These are phyloP conservation scores for Hermaeophaga mercurialis DNA, from an alignment of 2,888 invertebrate species.

Conservation along the genomic window DNA sequence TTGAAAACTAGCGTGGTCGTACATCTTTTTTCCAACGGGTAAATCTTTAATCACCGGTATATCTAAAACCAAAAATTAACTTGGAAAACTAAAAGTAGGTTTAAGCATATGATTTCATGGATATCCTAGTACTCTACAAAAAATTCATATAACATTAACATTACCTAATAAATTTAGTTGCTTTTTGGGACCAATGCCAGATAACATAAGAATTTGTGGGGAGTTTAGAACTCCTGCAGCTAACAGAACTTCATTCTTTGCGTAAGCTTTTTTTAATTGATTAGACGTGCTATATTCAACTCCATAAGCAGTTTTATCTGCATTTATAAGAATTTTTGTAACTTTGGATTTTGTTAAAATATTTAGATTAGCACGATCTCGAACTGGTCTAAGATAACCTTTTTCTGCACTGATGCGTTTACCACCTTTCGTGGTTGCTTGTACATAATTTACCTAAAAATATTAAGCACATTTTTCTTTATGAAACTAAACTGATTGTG, in stretches of 20 bases:
- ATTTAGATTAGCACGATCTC: conserved; percentile 68
- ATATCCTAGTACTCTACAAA: no score
- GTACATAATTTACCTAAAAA: conserved; percentile 59
- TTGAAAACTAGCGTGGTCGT: conserved; percentile 64
- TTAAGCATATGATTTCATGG: neutral
- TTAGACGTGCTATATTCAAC: conserved; percentile 45
- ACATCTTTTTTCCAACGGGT: conserved; percentile 70
- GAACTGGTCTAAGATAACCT: conserved; percentile 66
- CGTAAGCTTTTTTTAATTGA: conserved; percentile 51
- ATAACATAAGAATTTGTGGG: conserved; percentile 74
- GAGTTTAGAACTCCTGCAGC: conserved; percentile 78
- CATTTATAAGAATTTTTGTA: conserved; percentile 64
- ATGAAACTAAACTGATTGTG: no score
- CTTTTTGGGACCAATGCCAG: conserved; percentile 68
- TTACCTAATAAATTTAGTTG: conserved; percentile 40
- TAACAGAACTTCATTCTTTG: conserved; percentile 63
- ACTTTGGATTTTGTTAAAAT: conserved; percentile 65
- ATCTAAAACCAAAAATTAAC: conserved; percentile 49
- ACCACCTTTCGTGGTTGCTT: conserved; percentile 65
- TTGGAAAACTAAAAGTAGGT: no score
- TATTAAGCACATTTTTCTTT: neutral
- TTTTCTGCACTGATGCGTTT: conserved; percentile 70
- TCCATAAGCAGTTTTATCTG: conserved; percentile 56
- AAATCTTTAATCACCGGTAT: conserved; percentile 67
- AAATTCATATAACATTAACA: no score